phyloP scores from a whole-genome alignment of 2,888 invertebrate genomes.

The Acrocyrtus sp. region DNA sequence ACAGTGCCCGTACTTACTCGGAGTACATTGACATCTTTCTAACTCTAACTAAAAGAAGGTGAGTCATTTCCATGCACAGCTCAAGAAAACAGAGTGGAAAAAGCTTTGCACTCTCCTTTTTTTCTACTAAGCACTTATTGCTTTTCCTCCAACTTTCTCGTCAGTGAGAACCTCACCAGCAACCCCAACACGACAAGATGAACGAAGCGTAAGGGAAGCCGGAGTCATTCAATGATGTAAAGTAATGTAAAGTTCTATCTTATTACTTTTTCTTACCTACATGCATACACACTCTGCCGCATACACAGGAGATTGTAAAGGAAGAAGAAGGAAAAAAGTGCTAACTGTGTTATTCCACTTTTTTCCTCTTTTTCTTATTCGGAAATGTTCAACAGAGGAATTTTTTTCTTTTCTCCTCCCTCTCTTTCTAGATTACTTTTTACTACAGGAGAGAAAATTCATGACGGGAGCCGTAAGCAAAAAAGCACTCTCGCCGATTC shows the following conservation, averaged over 20 bases:
- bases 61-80: conserved; percentile 45
- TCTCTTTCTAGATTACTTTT: conserved; percentile 28
- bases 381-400: conserved; percentile 9
- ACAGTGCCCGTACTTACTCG: no score
- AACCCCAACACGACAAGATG: conserved; percentile 42
- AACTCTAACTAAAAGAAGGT: conserved; percentile 21
- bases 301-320: not conserved
- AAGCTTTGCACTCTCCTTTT: conserved; percentile 1
- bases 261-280: not conserved
- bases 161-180: conserved; percentile 43
- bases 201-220: conserved; percentile 39
- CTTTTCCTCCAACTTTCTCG: conserved; percentile 44
- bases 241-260: conserved; percentile 26
- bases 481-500: conserved; percentile 21
- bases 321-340: conserved; percentile 28
- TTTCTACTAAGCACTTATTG: not conserved
- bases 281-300: not conserved
- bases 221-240: conserved; percentile 50
- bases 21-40: no score
- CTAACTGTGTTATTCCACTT: conserved; percentile 34
- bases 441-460: conserved; percentile 25
- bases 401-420: no score
- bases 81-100: conserved; percentile 12
- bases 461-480: conserved; percentile 8
- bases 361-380: conserved; percentile 2